A percentile compares a stretch with the other conserved stretches of the same genome.
Conservation (phyloP, 2,113 vertebrate genomes). For the Hippocampus zosterae region DNA sequence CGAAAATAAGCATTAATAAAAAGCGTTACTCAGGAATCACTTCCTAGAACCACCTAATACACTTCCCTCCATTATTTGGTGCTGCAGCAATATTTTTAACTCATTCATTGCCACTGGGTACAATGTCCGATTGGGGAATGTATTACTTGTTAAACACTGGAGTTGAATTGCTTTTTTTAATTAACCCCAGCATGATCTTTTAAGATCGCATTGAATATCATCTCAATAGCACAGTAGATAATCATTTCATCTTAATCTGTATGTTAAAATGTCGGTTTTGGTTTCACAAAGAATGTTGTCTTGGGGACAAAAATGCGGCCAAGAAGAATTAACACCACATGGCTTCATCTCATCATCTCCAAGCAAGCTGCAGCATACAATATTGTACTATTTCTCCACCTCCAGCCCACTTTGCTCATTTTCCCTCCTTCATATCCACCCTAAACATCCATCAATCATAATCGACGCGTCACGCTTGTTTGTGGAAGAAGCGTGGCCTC, state of each 20-base stretch:
- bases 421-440: not conserved
- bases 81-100: conserved; percentile 65
- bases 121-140: not conserved
- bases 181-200: not conserved
- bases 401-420: not conserved
- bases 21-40: not conserved
- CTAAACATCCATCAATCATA: conserved; percentile 7
- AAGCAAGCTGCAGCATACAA: not conserved
- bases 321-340: conserved; percentile 31
- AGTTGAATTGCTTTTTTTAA: not conserved
- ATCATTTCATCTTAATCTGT: not conserved
- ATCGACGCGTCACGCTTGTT: not conserved
- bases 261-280: not conserved
- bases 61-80: not conserved
- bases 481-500: not conserved
- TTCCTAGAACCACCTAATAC: not conserved
- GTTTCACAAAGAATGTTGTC: not conserved
- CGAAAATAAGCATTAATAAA: not conserved
- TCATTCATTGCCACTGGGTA: conserved; percentile 34
- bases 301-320: not conserved
- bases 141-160: not conserved
- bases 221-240: too few species aligned
- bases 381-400: not conserved
- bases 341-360: conserved; percentile 29
- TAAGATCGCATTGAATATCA: not conserved